Evolutionary conservation across 2,797 vertebrate species (phyloP).

Genomic region (Calcarius lapponicus): DNA sequence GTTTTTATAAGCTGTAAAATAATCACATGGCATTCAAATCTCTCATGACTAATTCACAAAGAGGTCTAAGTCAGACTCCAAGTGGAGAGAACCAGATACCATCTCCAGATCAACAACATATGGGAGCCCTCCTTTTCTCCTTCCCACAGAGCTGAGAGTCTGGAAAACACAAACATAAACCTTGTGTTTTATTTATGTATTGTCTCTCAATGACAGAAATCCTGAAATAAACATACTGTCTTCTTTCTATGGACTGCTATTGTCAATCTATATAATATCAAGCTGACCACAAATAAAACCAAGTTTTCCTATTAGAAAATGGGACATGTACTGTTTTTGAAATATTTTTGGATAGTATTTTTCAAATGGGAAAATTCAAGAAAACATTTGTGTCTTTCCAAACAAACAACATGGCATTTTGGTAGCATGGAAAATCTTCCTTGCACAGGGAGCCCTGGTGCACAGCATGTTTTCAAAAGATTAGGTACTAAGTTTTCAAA

Average conservation of each 20-base stretch:
- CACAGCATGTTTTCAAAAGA: background rate
- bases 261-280: background rate
- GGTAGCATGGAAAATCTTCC: background rate
- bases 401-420: fast-evolving
- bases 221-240: background rate
- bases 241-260: background rate
- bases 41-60: background rate
- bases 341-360: background rate
- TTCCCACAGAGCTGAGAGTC: background rate
- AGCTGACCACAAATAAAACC: background rate
- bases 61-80: background rate
- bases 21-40: background rate
- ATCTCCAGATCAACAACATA: background rate
- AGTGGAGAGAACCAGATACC: background rate
- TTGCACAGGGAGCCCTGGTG: fast-evolving
- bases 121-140: background rate
- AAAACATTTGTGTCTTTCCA: background rate
- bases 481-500: background rate
- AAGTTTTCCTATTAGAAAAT: background rate
- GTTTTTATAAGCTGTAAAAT: background rate
- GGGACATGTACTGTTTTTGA: background rate
- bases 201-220: background rate
- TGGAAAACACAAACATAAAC: background rate
- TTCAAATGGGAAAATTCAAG: background rate
- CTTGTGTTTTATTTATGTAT: background rate